Evolutionary conservation across 1,140 invertebrate genomes (phyloP).

Genomic region (Mya arenaria): DNA sequence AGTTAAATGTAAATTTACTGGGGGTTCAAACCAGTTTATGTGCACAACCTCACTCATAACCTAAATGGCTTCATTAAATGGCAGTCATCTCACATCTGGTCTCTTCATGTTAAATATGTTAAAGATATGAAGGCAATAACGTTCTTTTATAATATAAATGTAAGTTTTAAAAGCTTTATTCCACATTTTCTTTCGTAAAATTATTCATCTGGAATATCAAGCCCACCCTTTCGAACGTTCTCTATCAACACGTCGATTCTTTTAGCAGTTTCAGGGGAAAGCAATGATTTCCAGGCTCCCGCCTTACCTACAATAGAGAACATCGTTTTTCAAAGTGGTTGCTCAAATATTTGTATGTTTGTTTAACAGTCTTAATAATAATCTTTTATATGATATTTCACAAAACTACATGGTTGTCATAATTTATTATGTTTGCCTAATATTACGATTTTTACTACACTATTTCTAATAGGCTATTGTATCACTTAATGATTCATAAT

Average conservation of each 20-base stretch:
- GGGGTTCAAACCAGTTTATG: no score
- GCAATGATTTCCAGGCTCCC: not conserved
- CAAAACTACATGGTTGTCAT: not conserved
- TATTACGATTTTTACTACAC: not conserved
- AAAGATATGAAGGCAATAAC: no score
- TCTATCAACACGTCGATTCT: not conserved
- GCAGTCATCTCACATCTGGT: no score
- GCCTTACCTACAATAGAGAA: not conserved
- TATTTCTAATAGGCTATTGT: not conserved
- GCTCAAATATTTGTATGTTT: not conserved
- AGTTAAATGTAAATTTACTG: no score
- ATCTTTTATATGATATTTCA: not conserved
- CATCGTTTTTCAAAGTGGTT: not conserved
- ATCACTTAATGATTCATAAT: no score
- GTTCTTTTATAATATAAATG: no score
- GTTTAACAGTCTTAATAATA: not conserved
- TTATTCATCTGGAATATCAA: no score
- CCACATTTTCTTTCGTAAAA: no score
- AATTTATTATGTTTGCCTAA: not conserved
- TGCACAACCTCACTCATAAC: no score
- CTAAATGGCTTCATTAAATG: no score
- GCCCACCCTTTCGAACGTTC: not conserved
- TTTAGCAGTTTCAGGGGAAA: not conserved
- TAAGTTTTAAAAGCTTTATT: no score
- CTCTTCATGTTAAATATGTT: no score